Percentiles rank a stretch among this genome's conserved stretches.
Conservation (phyloP, 2,797 vertebrate genomes). For the Sebastes steindachneri region DNA sequence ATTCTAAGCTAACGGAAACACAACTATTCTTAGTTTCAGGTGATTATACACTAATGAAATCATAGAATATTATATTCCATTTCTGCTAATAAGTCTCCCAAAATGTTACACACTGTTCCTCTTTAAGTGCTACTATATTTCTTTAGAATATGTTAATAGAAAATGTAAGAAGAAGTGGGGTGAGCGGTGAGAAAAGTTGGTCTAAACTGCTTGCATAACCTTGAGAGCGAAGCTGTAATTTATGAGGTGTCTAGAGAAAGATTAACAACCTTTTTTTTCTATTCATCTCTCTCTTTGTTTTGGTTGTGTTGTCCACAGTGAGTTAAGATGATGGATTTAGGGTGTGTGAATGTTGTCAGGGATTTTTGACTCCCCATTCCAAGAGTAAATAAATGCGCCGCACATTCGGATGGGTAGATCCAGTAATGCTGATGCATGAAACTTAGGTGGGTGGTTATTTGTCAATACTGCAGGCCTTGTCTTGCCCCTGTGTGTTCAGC, state of each 20-base stretch:
- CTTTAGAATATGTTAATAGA: constrained; percentile 11
- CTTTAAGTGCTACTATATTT: constrained; percentile 21
- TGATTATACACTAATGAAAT: too few relatives aligned
- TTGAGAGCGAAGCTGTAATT: constrained; percentile 48
- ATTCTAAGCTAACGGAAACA: too few relatives aligned
- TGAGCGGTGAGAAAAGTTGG: neutral
- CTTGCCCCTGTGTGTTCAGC: constrained; percentile 65
- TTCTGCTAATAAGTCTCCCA: too few relatives aligned
- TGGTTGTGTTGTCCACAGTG: constrained; percentile 28
- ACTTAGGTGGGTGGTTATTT: constrained; percentile 68
- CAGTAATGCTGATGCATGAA: constrained; percentile 62
- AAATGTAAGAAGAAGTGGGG: neutral
- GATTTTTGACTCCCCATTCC: constrained; percentile 44
- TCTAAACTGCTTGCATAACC: constrained; percentile 19
- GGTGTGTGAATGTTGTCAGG: constrained; percentile 45
- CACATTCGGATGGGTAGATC: constrained; percentile 44
- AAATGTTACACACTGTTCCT: too few relatives aligned
- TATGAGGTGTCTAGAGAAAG: constrained; percentile 55
- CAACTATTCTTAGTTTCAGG: too few relatives aligned
- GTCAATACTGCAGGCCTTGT: constrained; percentile 70
- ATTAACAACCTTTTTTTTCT: constrained; percentile 54
- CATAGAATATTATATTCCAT: too few relatives aligned
- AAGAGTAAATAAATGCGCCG: constrained; percentile 37
- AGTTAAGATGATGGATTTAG: constrained; percentile 60
- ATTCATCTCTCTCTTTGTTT: constrained; percentile 51